Evolutionary conservation across 2,797 vertebrate species (phyloP).

Genomic region (Columba guinea): DNA sequence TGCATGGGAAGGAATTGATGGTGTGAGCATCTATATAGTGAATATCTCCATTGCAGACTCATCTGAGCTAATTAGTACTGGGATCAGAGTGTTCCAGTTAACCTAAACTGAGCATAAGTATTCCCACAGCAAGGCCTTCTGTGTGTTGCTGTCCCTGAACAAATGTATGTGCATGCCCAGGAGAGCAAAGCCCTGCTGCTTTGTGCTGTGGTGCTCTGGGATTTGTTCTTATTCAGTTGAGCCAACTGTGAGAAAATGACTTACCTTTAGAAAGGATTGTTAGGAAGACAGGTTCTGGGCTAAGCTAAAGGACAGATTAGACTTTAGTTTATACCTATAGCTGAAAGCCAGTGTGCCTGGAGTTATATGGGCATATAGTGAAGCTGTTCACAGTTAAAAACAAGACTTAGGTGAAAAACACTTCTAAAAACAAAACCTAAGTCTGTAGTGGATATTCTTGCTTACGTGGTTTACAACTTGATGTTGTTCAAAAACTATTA

Average conservation of each 20-base stretch:
- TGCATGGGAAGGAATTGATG: background rate
- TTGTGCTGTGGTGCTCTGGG: background rate
- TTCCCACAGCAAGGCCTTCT: background rate
- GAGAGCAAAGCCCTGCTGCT: background rate
- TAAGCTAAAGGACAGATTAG: background rate
- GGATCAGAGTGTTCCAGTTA: background rate
- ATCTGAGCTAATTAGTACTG: constrained; percentile 27
- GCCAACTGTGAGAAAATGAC: background rate
- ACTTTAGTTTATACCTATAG: background rate
- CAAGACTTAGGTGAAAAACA: background rate
- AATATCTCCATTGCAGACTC: background rate
- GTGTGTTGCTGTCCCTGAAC: background rate
- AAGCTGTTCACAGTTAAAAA: background rate
- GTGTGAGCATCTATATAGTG: background rate
- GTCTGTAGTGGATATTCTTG: background rate
- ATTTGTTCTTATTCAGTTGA: background rate
- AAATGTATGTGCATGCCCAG: accelerated
- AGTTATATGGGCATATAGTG: background rate
- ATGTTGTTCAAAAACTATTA: background rate
- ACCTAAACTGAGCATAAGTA: background rate
- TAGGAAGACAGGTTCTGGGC: background rate
- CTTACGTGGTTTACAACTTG: background rate
- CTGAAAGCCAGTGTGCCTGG: background rate
- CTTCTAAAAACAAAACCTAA: background rate
- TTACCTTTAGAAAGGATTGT: background rate